These are phyloP conservation scores for Ascidia mentula DNA, from an alignment of 23 tunicate species.

Conservation along the genomic window DNA sequence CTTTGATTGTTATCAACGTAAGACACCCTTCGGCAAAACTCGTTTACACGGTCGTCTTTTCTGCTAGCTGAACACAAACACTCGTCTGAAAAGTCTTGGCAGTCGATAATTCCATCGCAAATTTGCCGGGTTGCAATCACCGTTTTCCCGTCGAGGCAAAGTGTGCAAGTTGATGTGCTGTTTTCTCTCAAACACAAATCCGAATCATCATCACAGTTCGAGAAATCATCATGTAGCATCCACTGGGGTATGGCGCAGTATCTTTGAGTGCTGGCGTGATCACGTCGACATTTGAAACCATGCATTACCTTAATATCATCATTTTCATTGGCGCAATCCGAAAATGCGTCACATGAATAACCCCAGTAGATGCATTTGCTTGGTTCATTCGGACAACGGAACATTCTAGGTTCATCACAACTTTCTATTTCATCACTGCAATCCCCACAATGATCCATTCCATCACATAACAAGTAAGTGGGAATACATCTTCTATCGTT, in stretches of 20 bases:
- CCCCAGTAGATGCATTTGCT: slow-evolving; percentile 8
- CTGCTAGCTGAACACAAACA: background rate
- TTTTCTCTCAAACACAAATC: slow-evolving; percentile 20
- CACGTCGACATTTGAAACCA: slow-evolving; percentile 28
- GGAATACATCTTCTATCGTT: slow-evolving; percentile 18
- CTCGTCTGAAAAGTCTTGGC: background rate
- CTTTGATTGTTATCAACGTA: background rate
- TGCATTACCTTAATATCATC: background rate
- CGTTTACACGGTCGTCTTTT: background rate
- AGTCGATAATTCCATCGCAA: slow-evolving; percentile 11
- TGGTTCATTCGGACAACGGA: slow-evolving; percentile 24
- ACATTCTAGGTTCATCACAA: slow-evolving; percentile 17
- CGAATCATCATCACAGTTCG: slow-evolving; percentile 23
- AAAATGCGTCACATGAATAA: slow-evolving; percentile 14
- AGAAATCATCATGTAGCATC: slow-evolving; percentile 10
- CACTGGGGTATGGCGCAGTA: slow-evolving; percentile 28
- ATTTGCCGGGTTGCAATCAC: background rate
- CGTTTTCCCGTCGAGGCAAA: slow-evolving; percentile 3
- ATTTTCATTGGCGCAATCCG: slow-evolving; percentile 6
- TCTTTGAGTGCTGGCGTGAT: background rate
- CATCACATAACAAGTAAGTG: slow-evolving; percentile 29
- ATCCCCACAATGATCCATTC: slow-evolving; percentile 48
- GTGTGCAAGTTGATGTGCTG: background rate
- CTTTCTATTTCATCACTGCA: slow-evolving; percentile 49
- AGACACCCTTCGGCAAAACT: background rate